phyloP scores from a whole-genome alignment of 2,113 vertebrate species.

The Scopus umbretta region DNA sequence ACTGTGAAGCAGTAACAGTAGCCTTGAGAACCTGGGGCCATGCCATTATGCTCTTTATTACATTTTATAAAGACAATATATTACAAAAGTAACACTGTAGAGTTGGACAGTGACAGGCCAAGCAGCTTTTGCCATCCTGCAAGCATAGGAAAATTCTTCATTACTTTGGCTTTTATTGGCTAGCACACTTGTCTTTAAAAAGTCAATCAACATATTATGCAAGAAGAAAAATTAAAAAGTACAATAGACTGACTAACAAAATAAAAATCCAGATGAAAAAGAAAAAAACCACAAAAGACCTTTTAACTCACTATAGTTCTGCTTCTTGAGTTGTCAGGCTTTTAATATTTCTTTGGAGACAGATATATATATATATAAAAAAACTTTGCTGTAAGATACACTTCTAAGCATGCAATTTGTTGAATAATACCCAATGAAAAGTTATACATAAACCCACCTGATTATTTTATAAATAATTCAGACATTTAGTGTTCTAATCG shows the following conservation, averaged over 20 bases:
- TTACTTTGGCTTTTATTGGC: background rate
- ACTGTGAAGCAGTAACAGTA: background rate
- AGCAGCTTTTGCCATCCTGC: background rate
- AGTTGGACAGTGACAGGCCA: background rate
- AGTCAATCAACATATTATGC: background rate
- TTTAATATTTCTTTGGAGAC: background rate
- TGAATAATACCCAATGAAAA: background rate
- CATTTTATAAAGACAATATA: background rate
- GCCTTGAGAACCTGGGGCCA: background rate
- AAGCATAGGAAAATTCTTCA: background rate
- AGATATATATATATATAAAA: background rate
- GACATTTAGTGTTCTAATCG: background rate
- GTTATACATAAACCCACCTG: background rate
- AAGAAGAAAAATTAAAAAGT: background rate
- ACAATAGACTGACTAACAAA: background rate
- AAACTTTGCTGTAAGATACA: background rate
- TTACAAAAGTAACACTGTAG: background rate
- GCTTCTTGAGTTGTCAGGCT: background rate
- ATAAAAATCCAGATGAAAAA: conserved; percentile 15
- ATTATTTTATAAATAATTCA: background rate
- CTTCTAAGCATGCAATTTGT: background rate
- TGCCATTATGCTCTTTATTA: conserved; percentile 5
- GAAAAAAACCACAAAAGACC: background rate
- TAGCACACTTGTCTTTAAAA: conserved; percentile 30
- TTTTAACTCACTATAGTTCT: background rate